Evolutionary conservation across 1,140 invertebrate species (phyloP).

Genomic region (Oryctes rhinoceros): DNA sequence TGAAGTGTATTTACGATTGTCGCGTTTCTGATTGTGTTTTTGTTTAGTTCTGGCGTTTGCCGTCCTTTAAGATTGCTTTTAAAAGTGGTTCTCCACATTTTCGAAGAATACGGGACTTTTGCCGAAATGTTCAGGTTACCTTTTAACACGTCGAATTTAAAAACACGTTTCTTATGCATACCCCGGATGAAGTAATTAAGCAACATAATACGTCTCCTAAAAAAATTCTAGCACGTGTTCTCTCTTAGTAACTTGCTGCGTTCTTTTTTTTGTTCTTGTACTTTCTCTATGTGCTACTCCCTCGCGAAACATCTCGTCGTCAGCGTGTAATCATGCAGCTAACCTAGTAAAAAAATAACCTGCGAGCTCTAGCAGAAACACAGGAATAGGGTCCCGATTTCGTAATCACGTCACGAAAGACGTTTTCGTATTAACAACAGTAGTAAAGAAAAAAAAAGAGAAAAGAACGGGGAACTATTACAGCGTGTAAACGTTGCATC

Average conservation of each 20-base stretch:
- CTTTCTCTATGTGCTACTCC: background rate
- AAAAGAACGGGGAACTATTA: conserved; percentile 18
- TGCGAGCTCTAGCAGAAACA: background rate
- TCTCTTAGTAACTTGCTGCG: background rate
- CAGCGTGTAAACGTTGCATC: conserved; percentile 33
- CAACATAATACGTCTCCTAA: background rate
- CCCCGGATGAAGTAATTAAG: too few species aligned
- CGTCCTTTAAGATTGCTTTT: too few species aligned
- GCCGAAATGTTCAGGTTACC: too few species aligned
- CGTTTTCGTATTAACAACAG: conserved; percentile 16
- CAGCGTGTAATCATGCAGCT: conserved; percentile 12
- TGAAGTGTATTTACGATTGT: too few species aligned
- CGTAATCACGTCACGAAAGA: conserved; percentile 37
- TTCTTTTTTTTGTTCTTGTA: background rate
- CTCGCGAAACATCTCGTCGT: conserved; percentile 13
- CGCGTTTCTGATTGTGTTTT: too few species aligned
- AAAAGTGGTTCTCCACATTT: too few species aligned
- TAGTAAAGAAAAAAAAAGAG: too few species aligned
- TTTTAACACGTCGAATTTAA: too few species aligned
- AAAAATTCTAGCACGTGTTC: background rate
- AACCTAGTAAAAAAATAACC: background rate
- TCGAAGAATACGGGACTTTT: too few species aligned
- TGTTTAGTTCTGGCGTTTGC: too few species aligned
- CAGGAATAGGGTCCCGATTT: conserved; percentile 6
- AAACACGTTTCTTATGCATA: too few species aligned